These are phyloP conservation scores for Podarcis siculus DNA, from an alignment of 2,797 vertebrate species.

Conservation along the genomic window DNA sequence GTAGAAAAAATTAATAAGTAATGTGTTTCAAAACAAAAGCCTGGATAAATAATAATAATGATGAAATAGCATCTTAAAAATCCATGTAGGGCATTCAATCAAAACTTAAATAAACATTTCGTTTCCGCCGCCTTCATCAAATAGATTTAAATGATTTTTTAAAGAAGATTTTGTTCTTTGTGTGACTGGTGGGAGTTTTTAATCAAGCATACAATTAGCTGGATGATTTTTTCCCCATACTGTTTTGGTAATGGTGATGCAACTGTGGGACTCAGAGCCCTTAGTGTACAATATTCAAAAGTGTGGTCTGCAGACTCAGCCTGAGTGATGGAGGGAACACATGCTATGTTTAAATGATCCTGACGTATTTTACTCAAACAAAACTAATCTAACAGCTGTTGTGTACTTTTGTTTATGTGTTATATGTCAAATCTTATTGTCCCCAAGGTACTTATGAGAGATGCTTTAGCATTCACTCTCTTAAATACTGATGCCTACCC, in stretches of 20 bases:
- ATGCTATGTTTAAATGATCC: constrained; percentile 50
- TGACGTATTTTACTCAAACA: constrained; percentile 70
- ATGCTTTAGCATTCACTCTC: constrained; percentile 84
- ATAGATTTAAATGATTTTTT: not conserved
- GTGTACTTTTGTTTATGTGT: constrained; percentile 79
- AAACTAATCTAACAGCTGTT: constrained; percentile 80
- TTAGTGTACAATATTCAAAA: constrained; percentile 32
- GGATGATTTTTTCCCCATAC: constrained; percentile 7
- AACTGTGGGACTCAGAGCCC: constrained; percentile 25
- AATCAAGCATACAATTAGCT: not conserved
- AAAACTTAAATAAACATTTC: not conserved
- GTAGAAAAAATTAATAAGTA: not conserved
- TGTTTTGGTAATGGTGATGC: not conserved
- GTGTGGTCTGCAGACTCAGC: constrained; percentile 26
- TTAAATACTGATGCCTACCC: constrained; percentile 89
- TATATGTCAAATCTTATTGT: constrained; percentile 78
- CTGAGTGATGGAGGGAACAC: constrained; percentile 39
- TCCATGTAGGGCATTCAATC: not conserved
- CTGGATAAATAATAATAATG: not conserved
- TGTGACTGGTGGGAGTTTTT: not conserved
- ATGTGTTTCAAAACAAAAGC: not conserved
- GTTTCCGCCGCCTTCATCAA: constrained; percentile 15
- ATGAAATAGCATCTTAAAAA: not conserved
- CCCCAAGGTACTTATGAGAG: constrained; percentile 79
- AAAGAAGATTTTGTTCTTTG: not conserved